These are phyloP conservation scores for Xenopus petersii DNA, from an alignment of 2,797 vertebrate genomes.

Conservation along the genomic window DNA sequence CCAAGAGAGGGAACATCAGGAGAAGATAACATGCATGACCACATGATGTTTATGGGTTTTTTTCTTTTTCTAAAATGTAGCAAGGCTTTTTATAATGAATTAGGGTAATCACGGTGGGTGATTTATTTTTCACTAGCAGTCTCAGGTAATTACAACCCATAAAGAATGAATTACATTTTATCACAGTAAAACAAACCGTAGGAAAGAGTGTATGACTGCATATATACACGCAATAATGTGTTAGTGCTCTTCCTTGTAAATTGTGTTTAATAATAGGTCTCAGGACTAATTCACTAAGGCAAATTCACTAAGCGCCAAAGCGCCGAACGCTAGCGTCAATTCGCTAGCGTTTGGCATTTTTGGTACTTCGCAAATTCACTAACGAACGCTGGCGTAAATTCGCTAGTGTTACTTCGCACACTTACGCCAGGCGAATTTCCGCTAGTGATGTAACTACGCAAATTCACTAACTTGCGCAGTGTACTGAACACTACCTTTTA, in stretches of 20 bases:
- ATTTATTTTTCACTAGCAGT: slow-evolving; percentile 22
- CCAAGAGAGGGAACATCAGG: slow-evolving; percentile 20
- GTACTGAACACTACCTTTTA: too few relatives aligned
- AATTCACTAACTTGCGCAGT: too few relatives aligned
- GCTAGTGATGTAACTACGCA: too few relatives aligned
- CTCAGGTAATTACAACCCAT: slow-evolving; percentile 24
- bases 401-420: too few relatives aligned
- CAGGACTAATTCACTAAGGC: too few relatives aligned
- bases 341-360: too few relatives aligned
- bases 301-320: too few relatives aligned
- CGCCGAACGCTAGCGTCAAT: too few relatives aligned
- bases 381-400: too few relatives aligned
- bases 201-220: slow-evolving; percentile 10
- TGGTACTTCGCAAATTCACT: too few relatives aligned
- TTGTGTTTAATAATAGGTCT: neutral
- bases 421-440: too few relatives aligned
- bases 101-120: slow-evolving; percentile 7
- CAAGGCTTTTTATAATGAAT: slow-evolving; percentile 7
- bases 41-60: neutral
- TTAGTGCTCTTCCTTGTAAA: slow-evolving; percentile 18
- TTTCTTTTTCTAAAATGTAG: slow-evolving; percentile 16
- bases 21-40: slow-evolving; percentile 6
- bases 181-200: slow-evolving; percentile 28
- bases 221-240: slow-evolving; percentile 4
- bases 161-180: slow-evolving; percentile 35